phyloP scores from a whole-genome alignment of 2,113 vertebrate genomes.

The Oplegnathus fasciatus region DNA sequence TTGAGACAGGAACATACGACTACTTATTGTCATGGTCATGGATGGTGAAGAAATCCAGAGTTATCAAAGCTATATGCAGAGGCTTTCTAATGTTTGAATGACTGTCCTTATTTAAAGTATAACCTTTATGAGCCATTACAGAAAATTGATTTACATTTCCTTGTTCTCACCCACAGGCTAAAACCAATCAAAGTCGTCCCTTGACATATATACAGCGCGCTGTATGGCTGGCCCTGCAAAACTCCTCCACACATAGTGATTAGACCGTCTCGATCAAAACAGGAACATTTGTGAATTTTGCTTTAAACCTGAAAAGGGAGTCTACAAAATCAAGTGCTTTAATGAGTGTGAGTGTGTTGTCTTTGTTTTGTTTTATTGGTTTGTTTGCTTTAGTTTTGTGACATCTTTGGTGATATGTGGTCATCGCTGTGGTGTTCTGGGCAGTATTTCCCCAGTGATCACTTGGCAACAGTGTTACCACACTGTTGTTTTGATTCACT shows the following conservation, averaged over 20 bases:
- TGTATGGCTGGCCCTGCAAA: background rate
- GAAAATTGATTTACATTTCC: background rate
- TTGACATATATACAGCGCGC: background rate
- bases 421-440: conserved; percentile 14
- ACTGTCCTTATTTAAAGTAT: background rate
- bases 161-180: background rate
- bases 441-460: background rate
- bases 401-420: conserved; percentile 19
- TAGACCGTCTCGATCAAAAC: background rate
- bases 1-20: background rate
- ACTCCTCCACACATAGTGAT: background rate
- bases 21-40: background rate
- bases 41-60: background rate
- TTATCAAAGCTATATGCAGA: background rate
- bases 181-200: background rate
- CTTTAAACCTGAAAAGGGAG: background rate
- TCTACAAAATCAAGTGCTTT: background rate
- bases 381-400: conserved; percentile 1
- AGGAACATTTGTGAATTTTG: background rate
- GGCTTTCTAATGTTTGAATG: background rate
- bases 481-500: conserved; percentile 39
- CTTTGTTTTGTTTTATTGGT: background rate
- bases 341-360: background rate
- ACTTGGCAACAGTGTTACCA: conserved; percentile 32
- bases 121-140: background rate